These are phyloP conservation scores for Deilephila porcellus DNA, from an alignment of 2,888 invertebrate genomes.

Conservation along the genomic window DNA sequence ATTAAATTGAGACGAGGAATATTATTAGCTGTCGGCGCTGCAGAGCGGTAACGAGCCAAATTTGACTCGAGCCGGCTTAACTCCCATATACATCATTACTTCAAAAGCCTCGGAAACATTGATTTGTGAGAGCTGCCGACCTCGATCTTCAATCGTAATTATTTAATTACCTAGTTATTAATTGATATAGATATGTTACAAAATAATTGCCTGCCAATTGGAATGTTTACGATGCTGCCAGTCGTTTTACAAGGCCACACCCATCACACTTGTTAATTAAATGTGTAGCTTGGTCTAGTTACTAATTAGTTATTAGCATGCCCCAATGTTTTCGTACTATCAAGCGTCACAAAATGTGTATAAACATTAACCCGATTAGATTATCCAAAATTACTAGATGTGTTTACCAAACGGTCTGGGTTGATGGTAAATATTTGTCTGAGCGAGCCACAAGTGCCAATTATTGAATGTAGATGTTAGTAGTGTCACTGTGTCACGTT, in stretches of 20 bases:
- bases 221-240: background rate
- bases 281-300: background rate
- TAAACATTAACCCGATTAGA: slow-evolving; percentile 13
- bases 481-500: slow-evolving; percentile 35
- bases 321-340: background rate
- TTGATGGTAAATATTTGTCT: slow-evolving; percentile 9
- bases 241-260: background rate
- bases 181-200: slow-evolving; percentile 1
- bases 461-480: slow-evolving; percentile 49
- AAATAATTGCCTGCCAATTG: background rate
- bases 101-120: background rate
- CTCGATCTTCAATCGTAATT: background rate
- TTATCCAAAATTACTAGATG: slow-evolving; percentile 12
- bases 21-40: background rate
- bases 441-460: slow-evolving; percentile 43
- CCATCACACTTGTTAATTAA: background rate
- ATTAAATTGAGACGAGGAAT: background rate
- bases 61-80: background rate
- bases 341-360: background rate
- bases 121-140: background rate
- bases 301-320: slow-evolving; percentile 6
- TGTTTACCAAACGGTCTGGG: slow-evolving; percentile 19
- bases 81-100: background rate
- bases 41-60: background rate
- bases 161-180: slow-evolving; percentile 2